These are phyloP conservation scores for Indicator maculatus DNA, from an alignment of 2,113 vertebrate genomes.

Conservation along the genomic window DNA sequence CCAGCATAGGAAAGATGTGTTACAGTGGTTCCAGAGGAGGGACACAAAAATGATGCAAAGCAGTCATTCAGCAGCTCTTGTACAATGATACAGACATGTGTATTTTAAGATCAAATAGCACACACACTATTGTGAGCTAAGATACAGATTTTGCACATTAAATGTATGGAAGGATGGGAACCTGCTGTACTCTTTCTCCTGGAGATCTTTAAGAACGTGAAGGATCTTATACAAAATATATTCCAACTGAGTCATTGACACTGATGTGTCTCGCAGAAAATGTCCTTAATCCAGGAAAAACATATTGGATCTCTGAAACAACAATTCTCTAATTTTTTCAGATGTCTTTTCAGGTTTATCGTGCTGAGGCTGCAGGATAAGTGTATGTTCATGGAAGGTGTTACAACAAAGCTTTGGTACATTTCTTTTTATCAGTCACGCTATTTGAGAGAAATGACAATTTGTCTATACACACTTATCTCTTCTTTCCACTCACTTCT, in stretches of 20 bases:
- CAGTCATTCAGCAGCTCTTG: too few species aligned
- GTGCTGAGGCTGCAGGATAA: not conserved
- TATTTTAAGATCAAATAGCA: not conserved
- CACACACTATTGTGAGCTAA: not conserved
- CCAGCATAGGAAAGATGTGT: too few species aligned
- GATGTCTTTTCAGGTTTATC: not conserved
- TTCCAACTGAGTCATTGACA: not conserved
- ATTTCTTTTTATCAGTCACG: not conserved
- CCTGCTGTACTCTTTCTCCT: accelerated
- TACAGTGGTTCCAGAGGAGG: not conserved
- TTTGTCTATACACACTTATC: not conserved
- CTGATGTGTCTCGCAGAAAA: not conserved
- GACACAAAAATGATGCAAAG: too few species aligned
- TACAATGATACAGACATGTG: not conserved
- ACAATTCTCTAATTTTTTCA: not conserved
- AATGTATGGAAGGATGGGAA: not conserved
- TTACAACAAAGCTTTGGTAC: not conserved
- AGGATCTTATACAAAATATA: not conserved
- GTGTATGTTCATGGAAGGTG: not conserved
- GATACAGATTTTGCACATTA: accelerated
- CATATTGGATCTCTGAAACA: not conserved
- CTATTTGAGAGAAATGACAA: not conserved
- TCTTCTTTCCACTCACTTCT: not conserved
- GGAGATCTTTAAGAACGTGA: not conserved
- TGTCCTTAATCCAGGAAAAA: not conserved